phyloP scores from a whole-genome alignment of 2,797 vertebrate species.

The Tiaroga cobitis region DNA sequence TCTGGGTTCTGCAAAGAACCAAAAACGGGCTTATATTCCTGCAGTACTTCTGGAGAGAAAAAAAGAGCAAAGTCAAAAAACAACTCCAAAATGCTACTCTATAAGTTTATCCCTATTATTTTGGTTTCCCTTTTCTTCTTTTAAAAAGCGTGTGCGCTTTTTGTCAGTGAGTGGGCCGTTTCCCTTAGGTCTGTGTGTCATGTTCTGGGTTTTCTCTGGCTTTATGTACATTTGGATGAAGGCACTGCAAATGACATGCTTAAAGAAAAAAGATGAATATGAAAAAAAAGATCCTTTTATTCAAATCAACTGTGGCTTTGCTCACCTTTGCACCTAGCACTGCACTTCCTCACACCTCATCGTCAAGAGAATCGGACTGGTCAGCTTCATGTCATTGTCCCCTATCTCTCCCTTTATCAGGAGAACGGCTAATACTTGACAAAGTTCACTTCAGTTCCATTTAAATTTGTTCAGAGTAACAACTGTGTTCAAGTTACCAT shows the following conservation, averaged over 20 bases:
- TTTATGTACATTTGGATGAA: slow-evolving; percentile 80
- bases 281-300: slow-evolving; percentile 76
- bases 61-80: slow-evolving; percentile 68
- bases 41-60: slow-evolving; percentile 73
- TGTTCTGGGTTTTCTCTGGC: slow-evolving; percentile 73
- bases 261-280: slow-evolving; percentile 67
- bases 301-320: slow-evolving; percentile 85
- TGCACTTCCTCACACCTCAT: slow-evolving; percentile 79
- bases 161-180: slow-evolving; percentile 85
- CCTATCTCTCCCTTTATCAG: slow-evolving; percentile 68
- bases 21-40: slow-evolving; percentile 80
- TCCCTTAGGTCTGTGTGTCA: slow-evolving; percentile 73
- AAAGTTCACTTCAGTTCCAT: slow-evolving; percentile 79
- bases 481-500: slow-evolving; percentile 90
- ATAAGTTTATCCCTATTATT: slow-evolving; percentile 71
- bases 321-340: slow-evolving; percentile 82
- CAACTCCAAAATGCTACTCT: slow-evolving; percentile 80
- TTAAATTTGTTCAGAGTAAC: slow-evolving; percentile 74
- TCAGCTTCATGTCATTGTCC: slow-evolving; percentile 77
- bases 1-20: slow-evolving; percentile 80
- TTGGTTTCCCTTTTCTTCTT: slow-evolving; percentile 61
- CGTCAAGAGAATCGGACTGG: slow-evolving; percentile 82
- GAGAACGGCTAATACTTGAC: slow-evolving; percentile 85
- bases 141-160: slow-evolving; percentile 86
- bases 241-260: slow-evolving; percentile 69